These are phyloP conservation scores for Dicrostonyx torquatus DNA, from an alignment of 2,797 vertebrate species.

Conservation along the genomic window DNA sequence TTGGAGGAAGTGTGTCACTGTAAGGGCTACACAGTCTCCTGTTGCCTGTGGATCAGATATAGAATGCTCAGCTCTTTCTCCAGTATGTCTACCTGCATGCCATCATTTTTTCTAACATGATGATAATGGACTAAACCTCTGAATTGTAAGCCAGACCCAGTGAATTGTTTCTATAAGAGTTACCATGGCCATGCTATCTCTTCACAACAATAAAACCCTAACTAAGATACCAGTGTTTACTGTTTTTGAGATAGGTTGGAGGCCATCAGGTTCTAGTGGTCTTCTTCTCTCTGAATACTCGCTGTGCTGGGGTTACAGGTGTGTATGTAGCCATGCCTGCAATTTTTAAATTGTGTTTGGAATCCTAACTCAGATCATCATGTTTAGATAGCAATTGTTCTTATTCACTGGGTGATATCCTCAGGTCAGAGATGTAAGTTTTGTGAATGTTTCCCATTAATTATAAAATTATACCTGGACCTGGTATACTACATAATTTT, in stretches of 20 bases:
- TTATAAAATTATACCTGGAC: not conserved
- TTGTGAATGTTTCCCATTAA: not conserved
- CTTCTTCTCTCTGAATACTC: not conserved
- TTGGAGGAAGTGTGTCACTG: not conserved
- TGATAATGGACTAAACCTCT: not conserved
- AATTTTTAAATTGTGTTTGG: not conserved
- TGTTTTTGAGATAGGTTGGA: not conserved
- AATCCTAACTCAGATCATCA: not conserved
- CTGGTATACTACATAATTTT: not conserved
- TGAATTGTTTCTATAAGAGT: not conserved
- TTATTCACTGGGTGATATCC: not conserved
- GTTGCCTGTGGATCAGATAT: not conserved
- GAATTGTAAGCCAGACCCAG: not conserved
- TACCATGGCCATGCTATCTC: not conserved
- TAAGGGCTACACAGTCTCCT: not conserved
- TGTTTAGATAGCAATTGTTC: not conserved
- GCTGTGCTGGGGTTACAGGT: not conserved
- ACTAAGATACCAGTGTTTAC: not conserved
- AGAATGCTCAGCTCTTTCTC: not conserved
- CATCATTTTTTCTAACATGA: not conserved
- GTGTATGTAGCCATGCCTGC: too few species aligned
- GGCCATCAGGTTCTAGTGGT: too few species aligned
- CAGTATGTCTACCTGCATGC: not conserved
- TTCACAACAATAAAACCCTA: not conserved
- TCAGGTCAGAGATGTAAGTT: not conserved